phyloP scores from a whole-genome alignment of 2,797 vertebrate genomes.

The Ataeniobius toweri region DNA sequence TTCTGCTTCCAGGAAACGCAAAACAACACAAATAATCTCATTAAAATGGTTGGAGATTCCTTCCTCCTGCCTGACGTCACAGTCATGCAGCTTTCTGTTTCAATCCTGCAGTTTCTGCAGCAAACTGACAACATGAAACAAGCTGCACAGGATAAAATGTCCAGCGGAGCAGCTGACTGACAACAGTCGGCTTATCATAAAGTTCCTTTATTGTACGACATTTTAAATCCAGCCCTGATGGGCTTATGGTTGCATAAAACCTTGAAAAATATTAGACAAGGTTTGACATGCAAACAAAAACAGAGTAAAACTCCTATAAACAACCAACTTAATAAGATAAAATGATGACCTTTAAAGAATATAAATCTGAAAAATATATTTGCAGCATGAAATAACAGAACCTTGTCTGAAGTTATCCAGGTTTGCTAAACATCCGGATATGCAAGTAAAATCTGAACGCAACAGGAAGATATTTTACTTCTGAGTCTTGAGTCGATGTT shows the following conservation, averaged over 20 bases:
- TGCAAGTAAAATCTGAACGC: background rate
- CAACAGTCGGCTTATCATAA: too few relatives aligned
- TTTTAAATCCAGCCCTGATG: background rate
- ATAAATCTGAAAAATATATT: too few relatives aligned
- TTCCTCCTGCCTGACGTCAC: conserved; percentile 9
- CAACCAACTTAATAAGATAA: too few relatives aligned
- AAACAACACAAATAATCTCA: background rate
- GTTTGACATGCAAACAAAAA: too few relatives aligned
- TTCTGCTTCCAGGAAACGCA: conserved; percentile 43
- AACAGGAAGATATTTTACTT: background rate
- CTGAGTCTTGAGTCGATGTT: background rate
- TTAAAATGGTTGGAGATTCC: conserved; percentile 23
- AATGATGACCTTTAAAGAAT: too few relatives aligned
- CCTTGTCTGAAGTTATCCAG: background rate
- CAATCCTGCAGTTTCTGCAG: background rate
- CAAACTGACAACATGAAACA: too few relatives aligned
- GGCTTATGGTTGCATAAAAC: too few relatives aligned
- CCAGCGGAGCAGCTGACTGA: too few relatives aligned
- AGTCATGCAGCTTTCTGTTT: background rate
- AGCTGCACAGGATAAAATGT: too few relatives aligned
- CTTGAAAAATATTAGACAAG: too few relatives aligned
- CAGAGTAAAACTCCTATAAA: too few relatives aligned
- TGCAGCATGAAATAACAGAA: background rate
- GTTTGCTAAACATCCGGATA: background rate
- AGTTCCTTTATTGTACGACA: too few relatives aligned